These are phyloP conservation scores for Alligator sinensis DNA, from an alignment of 2,113 vertebrate species.

Conservation along the genomic window DNA sequence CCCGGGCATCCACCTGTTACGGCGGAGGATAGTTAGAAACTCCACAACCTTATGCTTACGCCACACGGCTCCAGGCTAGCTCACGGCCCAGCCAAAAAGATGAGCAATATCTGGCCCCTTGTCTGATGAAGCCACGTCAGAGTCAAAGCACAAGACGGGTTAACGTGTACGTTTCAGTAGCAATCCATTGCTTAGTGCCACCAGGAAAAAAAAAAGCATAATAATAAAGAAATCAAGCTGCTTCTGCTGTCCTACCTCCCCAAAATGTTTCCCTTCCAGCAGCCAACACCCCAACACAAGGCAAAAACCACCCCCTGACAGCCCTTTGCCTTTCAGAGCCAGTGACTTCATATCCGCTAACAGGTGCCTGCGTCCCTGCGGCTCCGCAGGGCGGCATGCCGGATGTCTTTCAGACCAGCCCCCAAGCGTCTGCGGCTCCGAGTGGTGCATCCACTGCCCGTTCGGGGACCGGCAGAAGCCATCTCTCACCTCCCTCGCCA, in stretches of 20 bases:
- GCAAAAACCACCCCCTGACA: not conserved
- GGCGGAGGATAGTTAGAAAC: slow-evolving; percentile 1
- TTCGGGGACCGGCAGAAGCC: not conserved
- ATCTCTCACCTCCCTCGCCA: not conserved
- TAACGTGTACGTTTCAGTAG: slow-evolving; percentile 14
- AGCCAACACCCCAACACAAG: not conserved
- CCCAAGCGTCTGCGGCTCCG: not conserved
- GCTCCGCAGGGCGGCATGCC: not conserved
- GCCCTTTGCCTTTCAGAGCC: not conserved
- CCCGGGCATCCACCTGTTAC: not conserved
- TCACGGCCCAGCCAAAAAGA: slow-evolving; percentile 2
- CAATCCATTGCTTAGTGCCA: not conserved
- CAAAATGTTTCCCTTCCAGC: not conserved
- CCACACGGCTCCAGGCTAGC: not conserved
- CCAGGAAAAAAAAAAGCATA: not conserved
- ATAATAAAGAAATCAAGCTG: not conserved
- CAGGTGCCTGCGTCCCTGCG: not conserved
- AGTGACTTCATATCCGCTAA: not conserved
- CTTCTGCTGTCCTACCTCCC: not conserved
- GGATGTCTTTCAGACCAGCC: not conserved
- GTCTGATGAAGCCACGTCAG: not conserved
- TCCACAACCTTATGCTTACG: not conserved
- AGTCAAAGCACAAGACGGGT: not conserved
- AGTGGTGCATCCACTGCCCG: not conserved
- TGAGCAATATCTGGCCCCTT: slow-evolving; percentile 3